Evolutionary conservation across 1,140 invertebrate genomes (phyloP), one percentile per base, ranked within the genome.

Genomic region (Hyles euphorbiae): DNA sequence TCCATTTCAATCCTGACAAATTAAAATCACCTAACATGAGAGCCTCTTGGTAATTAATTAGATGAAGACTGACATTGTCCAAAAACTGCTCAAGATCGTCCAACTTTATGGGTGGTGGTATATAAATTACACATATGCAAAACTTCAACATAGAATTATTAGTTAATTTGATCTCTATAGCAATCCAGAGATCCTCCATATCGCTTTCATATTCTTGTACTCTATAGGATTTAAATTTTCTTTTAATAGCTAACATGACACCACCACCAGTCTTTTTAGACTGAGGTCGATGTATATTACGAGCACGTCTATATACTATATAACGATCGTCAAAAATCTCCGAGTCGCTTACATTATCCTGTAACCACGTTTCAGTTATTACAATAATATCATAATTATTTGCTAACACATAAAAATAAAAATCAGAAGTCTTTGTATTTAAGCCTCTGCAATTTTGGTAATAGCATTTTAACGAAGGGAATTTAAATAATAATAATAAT

Each of bases 221-320:
- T 8, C 64, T 49, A 11, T 36, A 49, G 2, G 69, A 67, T 44
- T 51, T 53, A 11, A 67, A 43, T 34, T 60, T 55, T 32, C 52
- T 66, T 2, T 61, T 61, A 33, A 75, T 54, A 0, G 69, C 72
- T 40, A 75, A 72, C 6, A 71, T 33, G 4, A 70, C 61, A n/a
- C 69, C 67, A 8, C 67, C 65, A 32, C 72, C 72, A 3, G 32
- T 46, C n/a, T 51, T 48, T n/a, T 40, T 0, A 32, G 22, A 54
- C 3, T 56, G 10, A 34, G 53, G 22, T 8, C 34, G 32, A 46
- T 33, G 53, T 7, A 11, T 58, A 11, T 55, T 34, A 3, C 66
- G 56, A 46, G 70, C 68, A 3, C 63, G 45, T 48, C 68, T 70
- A 58, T 67, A 70, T 3, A 71, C 60, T 2, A 47, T 33, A 56